Conservation (phyloP, 2,888 invertebrate genomes). For the Colostygia pectinataria region DNA sequence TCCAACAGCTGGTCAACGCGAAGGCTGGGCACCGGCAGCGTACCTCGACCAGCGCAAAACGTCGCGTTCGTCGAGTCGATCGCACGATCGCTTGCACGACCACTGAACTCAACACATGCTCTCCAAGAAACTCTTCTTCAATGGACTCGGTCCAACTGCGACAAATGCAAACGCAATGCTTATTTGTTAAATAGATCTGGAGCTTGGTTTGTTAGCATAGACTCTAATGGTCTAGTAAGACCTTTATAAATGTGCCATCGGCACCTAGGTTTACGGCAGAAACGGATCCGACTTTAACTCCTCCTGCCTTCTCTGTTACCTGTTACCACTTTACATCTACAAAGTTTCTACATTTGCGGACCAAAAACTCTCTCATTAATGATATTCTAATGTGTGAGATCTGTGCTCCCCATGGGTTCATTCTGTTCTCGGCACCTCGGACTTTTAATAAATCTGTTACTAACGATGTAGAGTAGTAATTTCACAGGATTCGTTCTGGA, state of each 20-base stretch:
- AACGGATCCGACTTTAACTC: constrained; percentile 21
- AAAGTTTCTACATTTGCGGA: background rate
- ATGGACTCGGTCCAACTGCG: constrained; percentile 4
- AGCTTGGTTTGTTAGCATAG: constrained; percentile 1
- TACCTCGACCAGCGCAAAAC: constrained; percentile 93
- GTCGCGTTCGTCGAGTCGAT: constrained; percentile 88
- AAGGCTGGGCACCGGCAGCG: constrained; percentile 97
- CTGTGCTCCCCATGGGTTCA: background rate
- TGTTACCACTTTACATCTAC: background rate
- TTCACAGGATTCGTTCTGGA: constrained; percentile 27
- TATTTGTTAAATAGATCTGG: background rate
- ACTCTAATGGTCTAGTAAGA: background rate
- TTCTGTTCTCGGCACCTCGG: background rate
- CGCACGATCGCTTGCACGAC: constrained; percentile 83
- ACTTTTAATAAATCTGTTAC: constrained; percentile 3
- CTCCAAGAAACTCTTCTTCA: constrained; percentile 6
- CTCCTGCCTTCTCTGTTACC: background rate
- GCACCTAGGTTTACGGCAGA: constrained; percentile 24
- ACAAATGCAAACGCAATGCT: constrained; percentile 5
- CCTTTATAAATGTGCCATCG: constrained; percentile 16
- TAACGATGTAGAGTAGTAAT: background rate
- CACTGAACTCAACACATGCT: constrained; percentile 52
- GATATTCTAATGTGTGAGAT: too few species aligned
- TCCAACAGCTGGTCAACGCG: constrained; percentile 84
- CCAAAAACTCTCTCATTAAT: too few species aligned